Evolutionary conservation across 2,113 vertebrate species (phyloP).

Genomic region (Tichodroma muraria): DNA sequence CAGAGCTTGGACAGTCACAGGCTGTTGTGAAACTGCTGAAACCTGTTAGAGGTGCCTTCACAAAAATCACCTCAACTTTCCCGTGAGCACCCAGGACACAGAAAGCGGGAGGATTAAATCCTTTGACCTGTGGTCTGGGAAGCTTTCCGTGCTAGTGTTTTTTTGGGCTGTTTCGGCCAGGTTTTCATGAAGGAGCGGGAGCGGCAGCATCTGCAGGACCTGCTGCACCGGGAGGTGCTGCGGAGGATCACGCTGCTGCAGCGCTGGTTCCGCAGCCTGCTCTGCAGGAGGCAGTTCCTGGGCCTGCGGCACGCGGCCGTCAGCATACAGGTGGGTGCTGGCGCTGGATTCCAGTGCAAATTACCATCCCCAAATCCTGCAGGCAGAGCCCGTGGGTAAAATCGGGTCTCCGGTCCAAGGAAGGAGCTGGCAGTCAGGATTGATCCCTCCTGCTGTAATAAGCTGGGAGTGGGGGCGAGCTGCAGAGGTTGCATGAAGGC

Average conservation of each 20-base stretch:
- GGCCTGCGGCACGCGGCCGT: slow-evolving; percentile 76
- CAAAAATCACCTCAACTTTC: neutral
- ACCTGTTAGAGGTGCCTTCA: neutral
- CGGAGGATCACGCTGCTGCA: slow-evolving; percentile 83
- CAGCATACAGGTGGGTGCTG: slow-evolving; percentile 81
- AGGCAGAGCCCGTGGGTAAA: neutral
- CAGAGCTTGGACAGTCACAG: neutral
- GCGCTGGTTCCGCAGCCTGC: slow-evolving; percentile 78
- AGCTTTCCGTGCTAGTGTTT: neutral
- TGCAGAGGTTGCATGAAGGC: neutral
- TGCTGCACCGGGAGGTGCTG: slow-evolving; percentile 89
- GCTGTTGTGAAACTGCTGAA: neutral
- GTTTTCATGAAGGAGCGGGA: slow-evolving; percentile 90
- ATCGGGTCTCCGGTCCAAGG: neutral
- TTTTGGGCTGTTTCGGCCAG: slow-evolving; percentile 50
- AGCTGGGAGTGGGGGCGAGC: neutral
- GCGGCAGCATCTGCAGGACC: slow-evolving; percentile 84
- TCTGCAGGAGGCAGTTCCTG: slow-evolving; percentile 85
- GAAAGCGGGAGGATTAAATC: neutral
- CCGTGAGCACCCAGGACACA: neutral
- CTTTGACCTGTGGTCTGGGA: rapidly evolving
- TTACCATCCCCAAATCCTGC: neutral
- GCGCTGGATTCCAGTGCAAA: neutral
- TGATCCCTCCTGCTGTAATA: neutral
- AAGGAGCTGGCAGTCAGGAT: neutral